A percentile compares a stretch with the other conserved stretches of the same genome.
These are phyloP conservation scores for Hippocampus abdominalis DNA, from an alignment of 2,113 vertebrate species.

Conservation along the genomic window DNA sequence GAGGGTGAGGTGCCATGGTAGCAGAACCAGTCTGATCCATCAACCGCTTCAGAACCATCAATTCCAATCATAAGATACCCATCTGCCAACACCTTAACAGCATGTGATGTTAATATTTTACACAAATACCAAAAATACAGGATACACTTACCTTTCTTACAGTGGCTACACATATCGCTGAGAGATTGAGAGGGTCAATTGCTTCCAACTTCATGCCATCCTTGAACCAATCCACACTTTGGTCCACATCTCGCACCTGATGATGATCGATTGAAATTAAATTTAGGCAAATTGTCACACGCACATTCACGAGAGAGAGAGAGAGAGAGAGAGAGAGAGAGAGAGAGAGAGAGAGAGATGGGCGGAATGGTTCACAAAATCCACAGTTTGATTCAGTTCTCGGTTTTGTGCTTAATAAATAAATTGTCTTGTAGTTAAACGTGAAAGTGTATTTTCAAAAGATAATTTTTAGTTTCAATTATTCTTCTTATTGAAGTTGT, in stretches of 20 bases:
- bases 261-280: not conserved
- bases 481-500: too few relatives aligned
- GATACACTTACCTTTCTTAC: conserved; percentile 87
- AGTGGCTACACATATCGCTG: conserved; percentile 97
- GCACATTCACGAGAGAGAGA: too few relatives aligned
- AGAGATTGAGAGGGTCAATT: conserved; percentile 97
- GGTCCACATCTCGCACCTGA: conserved; percentile 93
- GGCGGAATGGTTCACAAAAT: too few relatives aligned
- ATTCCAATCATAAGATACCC: conserved; percentile 99
- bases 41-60: conserved; percentile 96
- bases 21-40: conserved; percentile 99
- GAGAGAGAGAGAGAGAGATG: too few relatives aligned
- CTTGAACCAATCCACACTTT: conserved; percentile 92
- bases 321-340: too few relatives aligned
- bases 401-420: too few relatives aligned
- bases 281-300: not conserved
- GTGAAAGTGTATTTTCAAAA: too few relatives aligned
- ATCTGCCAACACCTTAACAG: conserved; percentile 87
- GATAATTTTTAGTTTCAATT: too few relatives aligned
- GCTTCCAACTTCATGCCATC: conserved; percentile 98
- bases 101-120: conserved; percentile 19
- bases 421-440: too few relatives aligned
- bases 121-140: not conserved
- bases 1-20: conserved; percentile 95
- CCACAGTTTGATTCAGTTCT: too few relatives aligned